Conservation (phyloP, 2,888 invertebrate species). For the Orchestes rusci region DNA sequence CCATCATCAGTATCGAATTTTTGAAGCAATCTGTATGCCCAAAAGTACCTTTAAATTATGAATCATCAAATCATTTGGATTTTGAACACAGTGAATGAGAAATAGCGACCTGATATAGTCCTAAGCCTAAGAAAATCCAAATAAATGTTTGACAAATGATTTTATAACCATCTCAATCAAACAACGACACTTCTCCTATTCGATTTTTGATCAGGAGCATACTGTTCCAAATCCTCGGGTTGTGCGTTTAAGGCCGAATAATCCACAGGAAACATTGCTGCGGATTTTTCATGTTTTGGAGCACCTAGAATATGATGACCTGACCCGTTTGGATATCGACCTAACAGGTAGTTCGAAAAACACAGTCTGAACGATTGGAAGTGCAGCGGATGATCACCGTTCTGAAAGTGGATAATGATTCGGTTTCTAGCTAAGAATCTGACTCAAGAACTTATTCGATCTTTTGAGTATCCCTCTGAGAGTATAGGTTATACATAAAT, state of each 20-base stretch:
- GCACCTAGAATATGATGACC: slow-evolving; percentile 68
- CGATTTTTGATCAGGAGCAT: slow-evolving; percentile 59
- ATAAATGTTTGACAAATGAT: too few relatives aligned
- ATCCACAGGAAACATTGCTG: slow-evolving; percentile 64
- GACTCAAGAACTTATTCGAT: background rate
- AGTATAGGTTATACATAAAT: too few relatives aligned
- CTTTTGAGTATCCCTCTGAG: too few relatives aligned
- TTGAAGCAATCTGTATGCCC: too few relatives aligned
- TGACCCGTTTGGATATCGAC: slow-evolving; percentile 67
- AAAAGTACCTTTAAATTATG: too few relatives aligned
- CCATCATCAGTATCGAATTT: too few relatives aligned
- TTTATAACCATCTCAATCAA: too few relatives aligned
- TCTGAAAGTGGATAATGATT: slow-evolving; percentile 46
- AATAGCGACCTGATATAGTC: too few relatives aligned
- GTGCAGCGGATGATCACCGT: slow-evolving; percentile 59
- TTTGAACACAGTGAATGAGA: too few relatives aligned
- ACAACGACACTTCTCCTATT: slow-evolving; percentile 66
- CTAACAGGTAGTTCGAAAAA: slow-evolving; percentile 68
- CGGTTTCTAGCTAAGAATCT: background rate
- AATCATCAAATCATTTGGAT: too few relatives aligned
- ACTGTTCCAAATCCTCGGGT: slow-evolving; percentile 62
- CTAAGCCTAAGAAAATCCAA: too few relatives aligned
- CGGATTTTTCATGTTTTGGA: slow-evolving; percentile 49
- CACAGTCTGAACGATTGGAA: slow-evolving; percentile 64
- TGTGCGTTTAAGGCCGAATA: slow-evolving; percentile 68